These are phyloP conservation scores for Linepithema humile DNA, from an alignment of 1,140 invertebrate species.

Conservation along the genomic window DNA sequence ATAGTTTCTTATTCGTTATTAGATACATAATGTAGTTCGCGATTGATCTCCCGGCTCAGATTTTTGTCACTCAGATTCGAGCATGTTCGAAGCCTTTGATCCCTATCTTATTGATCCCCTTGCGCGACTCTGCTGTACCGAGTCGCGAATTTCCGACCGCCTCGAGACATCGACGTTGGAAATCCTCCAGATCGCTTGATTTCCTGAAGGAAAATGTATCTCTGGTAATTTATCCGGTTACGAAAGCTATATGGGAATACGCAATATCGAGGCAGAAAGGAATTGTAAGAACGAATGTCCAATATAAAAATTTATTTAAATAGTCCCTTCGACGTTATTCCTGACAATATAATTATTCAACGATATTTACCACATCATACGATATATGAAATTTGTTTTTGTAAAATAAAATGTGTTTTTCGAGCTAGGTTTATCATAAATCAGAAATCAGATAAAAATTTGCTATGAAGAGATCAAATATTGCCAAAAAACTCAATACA, in stretches of 20 bases:
- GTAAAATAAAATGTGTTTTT: background rate
- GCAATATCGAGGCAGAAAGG: background rate
- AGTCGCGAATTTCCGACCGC: slow-evolving; percentile 58
- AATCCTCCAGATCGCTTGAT: slow-evolving; percentile 73
- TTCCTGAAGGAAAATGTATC: slow-evolving; percentile 73
- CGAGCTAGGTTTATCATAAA: background rate
- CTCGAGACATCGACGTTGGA: slow-evolving; percentile 74
- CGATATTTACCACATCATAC: background rate
- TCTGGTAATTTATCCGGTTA: slow-evolving; percentile 75
- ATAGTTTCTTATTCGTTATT: background rate
- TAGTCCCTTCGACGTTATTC: background rate
- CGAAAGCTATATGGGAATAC: slow-evolving; percentile 56
- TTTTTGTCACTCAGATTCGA: slow-evolving; percentile 45
- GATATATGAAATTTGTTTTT: background rate
- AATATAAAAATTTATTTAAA: slow-evolving; percentile 12
- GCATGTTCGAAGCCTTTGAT: slow-evolving; percentile 41
- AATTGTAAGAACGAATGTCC: background rate
- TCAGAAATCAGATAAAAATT: background rate
- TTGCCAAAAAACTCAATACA: background rate
- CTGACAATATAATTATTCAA: background rate
- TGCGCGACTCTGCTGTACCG: background rate
- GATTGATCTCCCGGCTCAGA: slow-evolving; percentile 24
- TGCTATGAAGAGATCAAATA: background rate
- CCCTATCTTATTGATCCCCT: slow-evolving; percentile 45
- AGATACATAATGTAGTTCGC: background rate